Evolutionary conservation across 2,888 invertebrate species (phyloP).

Genomic region (Luperina testacea): DNA sequence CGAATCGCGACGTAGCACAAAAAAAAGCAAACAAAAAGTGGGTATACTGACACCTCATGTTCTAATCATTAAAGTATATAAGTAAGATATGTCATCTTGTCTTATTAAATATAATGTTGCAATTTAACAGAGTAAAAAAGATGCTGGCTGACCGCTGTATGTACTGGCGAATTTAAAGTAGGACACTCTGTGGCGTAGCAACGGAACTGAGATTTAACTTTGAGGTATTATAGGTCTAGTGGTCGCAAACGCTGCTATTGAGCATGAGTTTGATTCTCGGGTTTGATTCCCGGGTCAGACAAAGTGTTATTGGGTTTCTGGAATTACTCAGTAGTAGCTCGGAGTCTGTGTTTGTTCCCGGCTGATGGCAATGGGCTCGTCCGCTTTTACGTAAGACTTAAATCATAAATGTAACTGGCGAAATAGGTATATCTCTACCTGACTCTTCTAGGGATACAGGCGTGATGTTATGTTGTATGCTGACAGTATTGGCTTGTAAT

Average conservation of each 20-base stretch:
- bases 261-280: background rate
- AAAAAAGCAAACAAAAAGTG: conserved; percentile 50
- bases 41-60: conserved; percentile 26
- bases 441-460: too few species aligned
- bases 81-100: conserved; percentile 36
- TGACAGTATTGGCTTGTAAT: background rate
- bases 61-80: conserved; percentile 24
- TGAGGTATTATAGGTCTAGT: background rate
- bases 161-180: conserved; percentile 4
- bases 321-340: background rate
- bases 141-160: background rate
- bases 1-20: conserved; percentile 13
- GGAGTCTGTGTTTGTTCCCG: background rate
- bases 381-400: background rate
- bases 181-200: background rate
- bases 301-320: background rate
- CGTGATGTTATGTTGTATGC: background rate
- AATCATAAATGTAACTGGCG: background rate
- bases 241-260: background rate
- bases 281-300: background rate
- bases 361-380: background rate
- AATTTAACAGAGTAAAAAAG: conserved; percentile 7
- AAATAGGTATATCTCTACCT: background rate
- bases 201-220: background rate
- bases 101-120: conserved; percentile 12